Evolutionary conservation across 2,113 vertebrate genomes (phyloP), one percentile per base, ranked within the genome.

Genomic region (Puma concolor): DNA sequence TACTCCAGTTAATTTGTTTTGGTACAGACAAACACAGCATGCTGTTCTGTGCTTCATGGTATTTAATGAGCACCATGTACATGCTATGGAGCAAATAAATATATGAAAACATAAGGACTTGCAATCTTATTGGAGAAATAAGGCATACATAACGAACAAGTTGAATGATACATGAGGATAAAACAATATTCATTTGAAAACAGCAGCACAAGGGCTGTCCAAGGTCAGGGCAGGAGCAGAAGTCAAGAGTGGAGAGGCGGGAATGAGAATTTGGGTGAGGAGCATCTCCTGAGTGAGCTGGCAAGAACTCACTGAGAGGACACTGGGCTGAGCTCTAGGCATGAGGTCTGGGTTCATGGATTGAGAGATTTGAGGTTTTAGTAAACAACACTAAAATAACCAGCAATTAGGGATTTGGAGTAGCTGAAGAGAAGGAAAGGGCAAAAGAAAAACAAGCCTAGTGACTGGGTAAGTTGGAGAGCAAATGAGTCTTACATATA

Each of bases 281-380:
- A 14, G 0, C 5, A 3, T 10, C 8, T 16, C 54, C 8, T 29
- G 11, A 57, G 5, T 7, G 0, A 86, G 7, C 29, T 12, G 2
- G 33, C 48, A 4, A 21, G 29, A 2, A 12, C 5, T 4, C 41
- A 17, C 27, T 0, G 3, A 7, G 25, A 31, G 23, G 12, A 54
- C 33, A 6, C 6, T 25, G 11, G 29, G 2, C 63, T 74, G 7
- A 54, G 60, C 21, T 52, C 29, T n/a, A 36, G 12, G 21, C 4
- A 3, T 1, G 41, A 23, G 25, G 50, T 25, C 7, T 9, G 14
- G 5, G 2, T 0, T n/a, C 25, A 27, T 5, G 27, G 29, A 64
- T 15, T 12, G 33, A 91, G 10, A n/a, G 0, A 3, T 17, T 63
- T 93, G 63, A 48, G 11, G 12, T 57, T 54, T 69, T 71, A 69